Percentiles rank a stretch among this genome's conserved stretches.
These are phyloP conservation scores for Nebria ingens DNA, from an alignment of 1,140 invertebrate species.

Conservation along the genomic window DNA sequence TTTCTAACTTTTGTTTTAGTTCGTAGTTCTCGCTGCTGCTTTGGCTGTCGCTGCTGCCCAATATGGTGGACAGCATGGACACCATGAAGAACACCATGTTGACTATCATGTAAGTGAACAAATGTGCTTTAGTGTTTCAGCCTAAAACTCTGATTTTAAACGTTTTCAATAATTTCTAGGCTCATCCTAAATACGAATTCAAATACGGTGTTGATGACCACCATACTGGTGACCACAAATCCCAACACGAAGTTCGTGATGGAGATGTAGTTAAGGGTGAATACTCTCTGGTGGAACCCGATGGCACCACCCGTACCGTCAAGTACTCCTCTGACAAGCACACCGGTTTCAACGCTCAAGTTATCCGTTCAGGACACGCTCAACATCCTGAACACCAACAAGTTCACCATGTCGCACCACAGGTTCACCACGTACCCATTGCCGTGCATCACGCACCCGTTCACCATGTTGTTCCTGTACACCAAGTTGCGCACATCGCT, in stretches of 20 bases:
- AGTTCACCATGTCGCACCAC: no score
- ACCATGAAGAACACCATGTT: no score
- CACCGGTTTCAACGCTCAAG: constrained; percentile 48
- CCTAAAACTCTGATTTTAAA: no score
- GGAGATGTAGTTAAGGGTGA: constrained; percentile 45
- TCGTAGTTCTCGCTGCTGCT: background rate
- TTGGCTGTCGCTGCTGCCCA: background rate
- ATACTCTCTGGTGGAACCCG: constrained; percentile 44
- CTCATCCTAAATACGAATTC: constrained; percentile 51
- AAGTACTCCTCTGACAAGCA: constrained; percentile 57
- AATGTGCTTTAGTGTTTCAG: no score
- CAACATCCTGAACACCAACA: no score
- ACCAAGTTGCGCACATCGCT: background rate
- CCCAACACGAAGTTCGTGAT: constrained; percentile 34
- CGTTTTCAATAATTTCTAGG: constrained; percentile 32
- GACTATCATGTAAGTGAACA: no score
- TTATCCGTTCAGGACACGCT: constrained; percentile 30
- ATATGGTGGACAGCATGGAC: no score
- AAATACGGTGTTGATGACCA: constrained; percentile 56
- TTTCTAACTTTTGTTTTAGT: background rate
- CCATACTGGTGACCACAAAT: constrained; percentile 52
- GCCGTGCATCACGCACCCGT: no score
- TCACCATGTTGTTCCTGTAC: no score
- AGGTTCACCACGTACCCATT: no score
- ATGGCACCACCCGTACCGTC: constrained; percentile 44